Base-by-base conservation (phyloP, 2,113 vertebrate genomes). In the Ameiurus melas region DNA sequence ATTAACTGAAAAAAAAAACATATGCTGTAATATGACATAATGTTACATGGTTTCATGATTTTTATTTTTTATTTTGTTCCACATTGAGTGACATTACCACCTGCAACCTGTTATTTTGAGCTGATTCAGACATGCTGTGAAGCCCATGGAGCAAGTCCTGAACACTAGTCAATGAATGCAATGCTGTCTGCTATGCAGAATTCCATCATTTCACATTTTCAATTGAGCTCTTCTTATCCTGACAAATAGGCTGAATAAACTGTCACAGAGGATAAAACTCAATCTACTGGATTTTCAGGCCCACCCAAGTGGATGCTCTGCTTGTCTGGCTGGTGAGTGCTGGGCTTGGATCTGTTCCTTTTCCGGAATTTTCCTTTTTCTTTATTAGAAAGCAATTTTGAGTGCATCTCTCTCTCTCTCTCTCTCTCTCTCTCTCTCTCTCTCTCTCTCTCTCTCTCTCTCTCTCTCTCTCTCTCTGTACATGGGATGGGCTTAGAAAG, bases 221-320 rank as follows among this genome's bases (percentile, higher is more conserved):
- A 60, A 53, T 60, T 83, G 64, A 77, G 80, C 25, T 70, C 71
- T 58, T 87, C 22, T 27, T 66, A 53, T 84, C 47, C 70, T 88
- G 81, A 84, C 87, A 88, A 87, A 87, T 75, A 75, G 39, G 22
- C 68, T 53, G 87, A 51, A 84, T 64, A 84, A 73, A 77, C 70
- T 75, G 81, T 83, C 86, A 87, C 68, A 47, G 36, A 73, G 66
- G 68, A 33, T 87, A 87, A 87, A 83, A 87, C 80, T 87, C 80
- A 87, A 87, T 39, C 79, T 75, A 58, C 30, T 39, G 22, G 78
- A 79, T 82, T 73, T 79, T 71, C 86, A 83, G 79, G n/a, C 78
- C 57, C 53, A 87, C 79, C 62, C 30, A 83, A 57, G 79, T 87
- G 86, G 25, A 64, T 79, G 36, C n/a, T 80, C 75, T 68, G 25